phyloP scores from a whole-genome alignment of 2,113 vertebrate genomes.

The Uria aalge region DNA sequence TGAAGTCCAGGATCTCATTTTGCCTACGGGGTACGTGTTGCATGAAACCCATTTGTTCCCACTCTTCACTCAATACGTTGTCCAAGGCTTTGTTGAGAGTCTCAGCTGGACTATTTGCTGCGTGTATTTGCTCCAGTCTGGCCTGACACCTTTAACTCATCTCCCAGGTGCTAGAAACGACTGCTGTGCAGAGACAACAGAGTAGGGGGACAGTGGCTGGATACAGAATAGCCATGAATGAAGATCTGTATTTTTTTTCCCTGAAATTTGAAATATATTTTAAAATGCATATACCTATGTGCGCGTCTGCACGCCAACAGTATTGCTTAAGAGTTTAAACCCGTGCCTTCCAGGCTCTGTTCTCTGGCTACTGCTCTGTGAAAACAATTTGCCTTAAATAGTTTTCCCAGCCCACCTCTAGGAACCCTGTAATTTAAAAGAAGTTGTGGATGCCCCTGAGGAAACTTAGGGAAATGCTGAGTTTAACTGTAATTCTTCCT shows the following conservation, averaged over 20 bases:
- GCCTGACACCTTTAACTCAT: not conserved
- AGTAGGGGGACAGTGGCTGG: not conserved
- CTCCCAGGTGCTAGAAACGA: not conserved
- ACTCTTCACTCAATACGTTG: accelerated
- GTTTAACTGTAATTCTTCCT: not conserved
- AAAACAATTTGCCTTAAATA: not conserved
- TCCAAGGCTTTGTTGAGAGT: not conserved
- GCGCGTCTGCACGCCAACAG: not conserved
- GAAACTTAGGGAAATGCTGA: not conserved
- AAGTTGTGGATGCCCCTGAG: not conserved
- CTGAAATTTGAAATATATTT: not conserved
- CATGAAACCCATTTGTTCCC: not conserved
- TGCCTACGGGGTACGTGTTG: not conserved
- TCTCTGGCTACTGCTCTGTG: not conserved
- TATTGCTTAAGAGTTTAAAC: not conserved
- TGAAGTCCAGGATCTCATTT: not conserved
- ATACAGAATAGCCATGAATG: accelerated
- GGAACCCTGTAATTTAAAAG: not conserved
- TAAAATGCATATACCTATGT: not conserved
- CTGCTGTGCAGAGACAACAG: not conserved
- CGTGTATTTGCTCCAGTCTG: not conserved
- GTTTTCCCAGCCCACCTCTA: not conserved
- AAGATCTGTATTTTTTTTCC: not conserved
- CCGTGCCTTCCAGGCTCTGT: not conserved
- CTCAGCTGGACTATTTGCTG: not conserved